Evolutionary conservation across 2,113 vertebrate species (phyloP).

Genomic region (Pangasianodon gigas): DNA sequence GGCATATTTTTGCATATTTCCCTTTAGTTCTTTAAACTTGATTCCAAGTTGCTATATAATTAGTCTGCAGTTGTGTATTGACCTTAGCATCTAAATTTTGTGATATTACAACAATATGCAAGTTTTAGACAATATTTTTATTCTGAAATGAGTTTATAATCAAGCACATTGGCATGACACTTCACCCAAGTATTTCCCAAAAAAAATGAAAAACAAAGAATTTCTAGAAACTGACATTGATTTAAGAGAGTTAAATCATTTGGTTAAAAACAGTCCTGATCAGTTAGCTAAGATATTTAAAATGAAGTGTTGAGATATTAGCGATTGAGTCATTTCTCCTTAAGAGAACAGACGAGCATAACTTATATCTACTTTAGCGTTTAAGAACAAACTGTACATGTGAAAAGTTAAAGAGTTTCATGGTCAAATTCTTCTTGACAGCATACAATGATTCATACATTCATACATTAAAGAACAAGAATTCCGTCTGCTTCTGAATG

Average conservation of each 20-base stretch:
- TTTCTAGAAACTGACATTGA: background rate
- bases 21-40: background rate
- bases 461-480: background rate
- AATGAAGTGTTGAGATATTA: too few species aligned
- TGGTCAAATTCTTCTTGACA: background rate
- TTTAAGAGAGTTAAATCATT: background rate
- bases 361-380: background rate
- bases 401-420: background rate
- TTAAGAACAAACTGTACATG: background rate
- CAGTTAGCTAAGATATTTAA: background rate
- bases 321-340: background rate
- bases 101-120: background rate
- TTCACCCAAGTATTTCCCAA: background rate
- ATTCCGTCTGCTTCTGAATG: background rate
- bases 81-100: background rate
- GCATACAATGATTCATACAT: background rate
- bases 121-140: background rate
- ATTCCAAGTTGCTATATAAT: background rate
- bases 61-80: background rate
- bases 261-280: background rate
- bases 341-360: background rate
- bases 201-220: background rate
- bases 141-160: background rate
- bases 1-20: background rate
- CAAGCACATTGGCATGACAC: background rate